phyloP scores from a whole-genome alignment of 2,888 invertebrate genomes.

The Apodemia zela region DNA sequence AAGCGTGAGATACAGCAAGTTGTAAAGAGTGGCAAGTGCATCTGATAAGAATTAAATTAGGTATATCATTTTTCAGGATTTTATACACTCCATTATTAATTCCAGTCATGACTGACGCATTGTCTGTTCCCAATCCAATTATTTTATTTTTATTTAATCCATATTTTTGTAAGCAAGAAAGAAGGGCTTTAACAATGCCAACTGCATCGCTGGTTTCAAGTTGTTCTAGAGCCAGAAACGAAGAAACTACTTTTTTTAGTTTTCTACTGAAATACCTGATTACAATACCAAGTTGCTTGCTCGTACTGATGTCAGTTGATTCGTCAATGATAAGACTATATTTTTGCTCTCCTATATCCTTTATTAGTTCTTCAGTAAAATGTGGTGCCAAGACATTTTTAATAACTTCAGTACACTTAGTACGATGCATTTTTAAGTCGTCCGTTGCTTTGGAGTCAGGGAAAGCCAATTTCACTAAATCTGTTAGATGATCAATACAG shows the following conservation, averaged over 20 bases:
- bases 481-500: slow-evolving; percentile 23
- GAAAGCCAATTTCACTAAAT: slow-evolving; percentile 18
- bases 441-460: slow-evolving; percentile 22
- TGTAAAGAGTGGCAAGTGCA: slow-evolving; percentile 31
- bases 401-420: slow-evolving; percentile 27
- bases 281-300: slow-evolving; percentile 9
- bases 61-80: slow-evolving; percentile 28
- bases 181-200: slow-evolving; percentile 26
- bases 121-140: slow-evolving; percentile 34
- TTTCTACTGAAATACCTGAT: slow-evolving; percentile 30
- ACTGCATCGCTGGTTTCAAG: slow-evolving; percentile 31
- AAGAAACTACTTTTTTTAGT: slow-evolving; percentile 22
- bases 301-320: slow-evolving; percentile 28
- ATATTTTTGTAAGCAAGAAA: slow-evolving; percentile 5
- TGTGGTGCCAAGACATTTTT: no score
- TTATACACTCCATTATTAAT: slow-evolving; percentile 34
- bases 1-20: no score
- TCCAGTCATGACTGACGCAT: slow-evolving; percentile 39
- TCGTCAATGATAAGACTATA: slow-evolving; percentile 32
- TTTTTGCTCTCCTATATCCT: slow-evolving; percentile 26
- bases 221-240: slow-evolving; percentile 27
- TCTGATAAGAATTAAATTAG: slow-evolving; percentile 10
- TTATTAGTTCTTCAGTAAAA: slow-evolving; percentile 16
- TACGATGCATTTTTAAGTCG: slow-evolving; percentile 22
- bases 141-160: neutral